phyloP scores from a whole-genome alignment of 2,797 vertebrate species.

The Hoplostethus mediterraneus region DNA sequence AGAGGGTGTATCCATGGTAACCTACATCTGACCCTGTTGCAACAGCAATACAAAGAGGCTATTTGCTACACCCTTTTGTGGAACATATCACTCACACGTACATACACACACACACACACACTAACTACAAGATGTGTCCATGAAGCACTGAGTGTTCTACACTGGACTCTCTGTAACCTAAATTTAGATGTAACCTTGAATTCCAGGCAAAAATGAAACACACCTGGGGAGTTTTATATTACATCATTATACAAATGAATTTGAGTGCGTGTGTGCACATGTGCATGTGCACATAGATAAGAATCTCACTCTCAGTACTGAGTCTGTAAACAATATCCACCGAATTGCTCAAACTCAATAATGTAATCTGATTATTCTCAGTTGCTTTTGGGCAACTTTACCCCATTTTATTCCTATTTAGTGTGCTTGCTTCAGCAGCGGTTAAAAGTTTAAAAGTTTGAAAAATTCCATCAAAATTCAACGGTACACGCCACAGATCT shows the following conservation, averaged over 20 bases:
- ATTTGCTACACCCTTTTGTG: constrained; percentile 29
- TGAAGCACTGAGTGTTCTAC: no score
- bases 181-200: no score
- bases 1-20: constrained; percentile 66
- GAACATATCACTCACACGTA: constrained; percentile 4
- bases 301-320: neutral
- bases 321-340: no score
- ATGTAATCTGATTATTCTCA: neutral
- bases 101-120: constrained; percentile 28
- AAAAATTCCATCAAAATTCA: no score
- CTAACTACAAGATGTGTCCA: neutral
- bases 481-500: no score
- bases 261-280: neutral
- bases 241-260: no score
- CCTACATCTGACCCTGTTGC: constrained; percentile 39
- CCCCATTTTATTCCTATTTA: neutral
- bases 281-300: neutral
- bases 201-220: no score
- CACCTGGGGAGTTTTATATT: no score
- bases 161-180: no score
- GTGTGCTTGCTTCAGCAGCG: no score
- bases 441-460: no score
- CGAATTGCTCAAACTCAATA: neutral
- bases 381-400: neutral
- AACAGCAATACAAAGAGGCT: constrained; percentile 20